Evolutionary conservation across 2,113 vertebrate species (phyloP).

Genomic region (Takifugu flavidus): DNA sequence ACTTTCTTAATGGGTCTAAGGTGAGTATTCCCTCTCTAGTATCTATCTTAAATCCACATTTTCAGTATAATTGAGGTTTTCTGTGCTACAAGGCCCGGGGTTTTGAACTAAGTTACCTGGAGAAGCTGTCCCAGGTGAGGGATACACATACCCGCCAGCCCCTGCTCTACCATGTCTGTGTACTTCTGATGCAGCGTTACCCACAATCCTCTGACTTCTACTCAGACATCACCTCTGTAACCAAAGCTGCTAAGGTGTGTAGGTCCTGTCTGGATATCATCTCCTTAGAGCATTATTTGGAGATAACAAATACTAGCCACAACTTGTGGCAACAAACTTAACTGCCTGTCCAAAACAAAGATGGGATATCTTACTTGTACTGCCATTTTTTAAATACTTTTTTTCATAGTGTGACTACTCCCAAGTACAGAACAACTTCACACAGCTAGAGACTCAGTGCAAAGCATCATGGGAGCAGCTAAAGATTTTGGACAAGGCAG

Average conservation of each 20-base stretch:
- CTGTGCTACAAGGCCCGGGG: constrained; percentile 64
- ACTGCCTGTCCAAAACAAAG: too few relatives aligned
- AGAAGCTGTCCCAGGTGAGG: constrained; percentile 76
- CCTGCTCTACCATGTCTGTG: constrained; percentile 74
- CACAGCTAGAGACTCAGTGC: constrained; percentile 65
- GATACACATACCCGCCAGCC: constrained; percentile 75
- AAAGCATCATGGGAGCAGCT: constrained; percentile 76
- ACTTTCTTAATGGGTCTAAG: constrained; percentile 78
- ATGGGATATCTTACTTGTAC: too few relatives aligned
- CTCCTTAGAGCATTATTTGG: too few relatives aligned
- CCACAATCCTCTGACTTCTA: constrained; percentile 76
- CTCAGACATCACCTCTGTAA: constrained; percentile 73
- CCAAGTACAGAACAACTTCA: constrained; percentile 64
- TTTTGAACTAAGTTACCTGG: constrained; percentile 80
- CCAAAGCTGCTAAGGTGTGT: constrained; percentile 72
- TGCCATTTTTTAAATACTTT: neutral
- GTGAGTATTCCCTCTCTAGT: constrained; percentile 31
- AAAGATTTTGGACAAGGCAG: constrained; percentile 57
- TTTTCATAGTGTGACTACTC: constrained; percentile 68
- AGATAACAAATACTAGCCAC: too few relatives aligned
- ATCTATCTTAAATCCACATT: neutral
- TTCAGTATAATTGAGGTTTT: neutral
- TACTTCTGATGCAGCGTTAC: constrained; percentile 71
- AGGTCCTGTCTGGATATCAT: neutral
- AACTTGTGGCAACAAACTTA: too few relatives aligned